Evolutionary conservation across 2,113 vertebrate genomes (phyloP).

Genomic region (Paradoxurus hermaphroditus): DNA sequence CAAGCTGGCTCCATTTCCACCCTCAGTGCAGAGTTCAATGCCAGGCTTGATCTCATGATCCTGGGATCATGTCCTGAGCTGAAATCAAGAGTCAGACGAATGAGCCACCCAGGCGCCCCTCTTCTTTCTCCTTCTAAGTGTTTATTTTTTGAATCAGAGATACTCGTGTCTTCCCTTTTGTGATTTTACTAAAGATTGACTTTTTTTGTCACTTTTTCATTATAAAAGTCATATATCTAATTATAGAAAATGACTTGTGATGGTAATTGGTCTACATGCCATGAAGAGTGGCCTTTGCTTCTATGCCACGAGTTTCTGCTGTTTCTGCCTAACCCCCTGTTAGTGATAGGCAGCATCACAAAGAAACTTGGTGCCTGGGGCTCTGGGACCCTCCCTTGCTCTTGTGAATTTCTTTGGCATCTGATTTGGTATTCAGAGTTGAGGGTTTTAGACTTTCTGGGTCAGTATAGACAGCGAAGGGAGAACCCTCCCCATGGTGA

Average conservation of each 20-base stretch:
- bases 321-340: background rate
- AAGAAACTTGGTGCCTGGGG: background rate
- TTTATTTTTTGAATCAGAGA: background rate
- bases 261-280: background rate
- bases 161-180: background rate
- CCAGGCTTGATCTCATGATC: no score
- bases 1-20: no score
- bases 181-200: background rate
- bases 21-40: no score
- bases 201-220: background rate
- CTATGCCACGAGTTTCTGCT: background rate
- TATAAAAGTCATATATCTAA: background rate
- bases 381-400: background rate
- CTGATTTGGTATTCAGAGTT: background rate
- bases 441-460: background rate
- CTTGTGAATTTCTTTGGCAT: background rate
- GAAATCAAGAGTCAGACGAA: no score
- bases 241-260: background rate
- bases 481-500: background rate
- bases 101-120: no score
- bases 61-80: no score
- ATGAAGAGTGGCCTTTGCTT: background rate
- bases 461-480: background rate
- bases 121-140: background rate
- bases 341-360: background rate